These are phyloP conservation scores for Marronus borbonicus DNA, from an alignment of 2,888 invertebrate species.

Conservation along the genomic window DNA sequence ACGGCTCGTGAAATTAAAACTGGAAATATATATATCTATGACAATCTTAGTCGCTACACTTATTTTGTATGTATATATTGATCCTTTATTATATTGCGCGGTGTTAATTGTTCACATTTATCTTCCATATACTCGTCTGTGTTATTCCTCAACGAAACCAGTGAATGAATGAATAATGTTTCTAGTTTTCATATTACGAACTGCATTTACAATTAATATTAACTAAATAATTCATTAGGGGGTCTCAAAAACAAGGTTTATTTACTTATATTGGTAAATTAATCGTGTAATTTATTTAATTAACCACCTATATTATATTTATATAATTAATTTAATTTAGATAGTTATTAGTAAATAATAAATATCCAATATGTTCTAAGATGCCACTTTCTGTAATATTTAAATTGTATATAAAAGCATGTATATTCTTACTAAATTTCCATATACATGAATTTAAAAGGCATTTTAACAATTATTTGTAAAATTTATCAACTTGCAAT, in stretches of 20 bases:
- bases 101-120: neutral
- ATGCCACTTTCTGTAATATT: too few species aligned
- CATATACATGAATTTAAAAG: too few species aligned
- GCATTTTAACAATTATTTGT: too few species aligned
- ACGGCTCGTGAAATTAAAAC: conserved; percentile 1
- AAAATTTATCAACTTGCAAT: too few species aligned
- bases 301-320: neutral
- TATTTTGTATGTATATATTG: neutral
- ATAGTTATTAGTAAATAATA: neutral
- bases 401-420: too few species aligned
- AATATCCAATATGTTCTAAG: conserved; percentile 1
- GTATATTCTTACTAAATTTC: too few species aligned
- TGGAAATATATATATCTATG: conserved; percentile 4
- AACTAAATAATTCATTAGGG: neutral
- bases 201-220: neutral
- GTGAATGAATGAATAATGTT: neutral
- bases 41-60: neutral
- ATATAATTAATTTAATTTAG: neutral
- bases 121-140: neutral
- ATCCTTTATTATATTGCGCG: neutral
- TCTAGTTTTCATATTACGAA: conserved; percentile 15
- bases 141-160: neutral
- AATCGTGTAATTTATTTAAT: neutral
- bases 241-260: neutral
- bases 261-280: neutral